A percentile compares a stretch with the other conserved stretches of the same genome.
Conservation (phyloP, 2,888 invertebrate species). For the Parasteatoda lunata region DNA sequence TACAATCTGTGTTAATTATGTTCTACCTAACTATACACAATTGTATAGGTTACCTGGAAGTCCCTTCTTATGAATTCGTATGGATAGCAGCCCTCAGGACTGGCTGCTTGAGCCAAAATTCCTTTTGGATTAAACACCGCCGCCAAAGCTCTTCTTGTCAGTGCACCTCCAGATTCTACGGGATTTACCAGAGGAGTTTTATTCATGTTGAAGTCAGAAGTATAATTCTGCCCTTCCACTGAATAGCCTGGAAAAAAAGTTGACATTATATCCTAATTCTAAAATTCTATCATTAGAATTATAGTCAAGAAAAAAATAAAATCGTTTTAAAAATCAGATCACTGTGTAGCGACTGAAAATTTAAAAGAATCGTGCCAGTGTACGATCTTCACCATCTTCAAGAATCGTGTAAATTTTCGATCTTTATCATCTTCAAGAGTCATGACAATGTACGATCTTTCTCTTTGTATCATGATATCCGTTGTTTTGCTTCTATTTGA, state of each 20-base stretch:
- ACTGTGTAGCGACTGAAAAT: too few relatives aligned
- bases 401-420: background rate
- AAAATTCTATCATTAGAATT: too few relatives aligned
- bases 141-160: slow-evolving; percentile 63
- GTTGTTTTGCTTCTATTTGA: too few relatives aligned
- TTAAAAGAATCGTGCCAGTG: too few relatives aligned
- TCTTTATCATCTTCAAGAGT: background rate
- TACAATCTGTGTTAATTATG: too few relatives aligned
- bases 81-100: slow-evolving; percentile 59
- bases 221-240: slow-evolving; percentile 61
- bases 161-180: slow-evolving; percentile 29
- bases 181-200: slow-evolving; percentile 29
- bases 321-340: too few relatives aligned
- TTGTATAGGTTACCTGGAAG: slow-evolving; percentile 47
- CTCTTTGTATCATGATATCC: too few relatives aligned
- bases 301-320: too few relatives aligned
- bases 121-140: slow-evolving; percentile 69
- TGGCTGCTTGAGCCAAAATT: slow-evolving; percentile 64
- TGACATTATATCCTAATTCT: background rate
- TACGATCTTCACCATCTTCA: too few relatives aligned
- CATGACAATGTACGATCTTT: background rate
- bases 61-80: slow-evolving; percentile 64
- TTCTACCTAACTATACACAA: too few relatives aligned
- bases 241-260: slow-evolving; percentile 27
- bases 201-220: slow-evolving; percentile 68